A percentile compares a stretch with the other conserved stretches of the same genome.
phyloP scores from a whole-genome alignment of 2,888 invertebrate genomes.

The Tetranychus truncatus region DNA sequence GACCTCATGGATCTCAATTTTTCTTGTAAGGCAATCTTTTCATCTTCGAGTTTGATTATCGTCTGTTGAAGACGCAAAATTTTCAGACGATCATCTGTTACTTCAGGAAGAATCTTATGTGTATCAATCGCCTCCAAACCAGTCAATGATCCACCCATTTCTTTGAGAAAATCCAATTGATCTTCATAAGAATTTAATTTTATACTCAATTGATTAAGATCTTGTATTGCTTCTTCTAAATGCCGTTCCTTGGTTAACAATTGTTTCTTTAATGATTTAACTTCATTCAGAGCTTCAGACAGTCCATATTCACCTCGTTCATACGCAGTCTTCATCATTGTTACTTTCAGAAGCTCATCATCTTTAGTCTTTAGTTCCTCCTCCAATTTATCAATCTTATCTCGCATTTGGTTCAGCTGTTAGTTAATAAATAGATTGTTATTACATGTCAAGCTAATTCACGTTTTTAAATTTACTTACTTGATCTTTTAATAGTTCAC shows the following conservation, averaged over 20 bases:
- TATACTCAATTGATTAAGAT: constrained; percentile 16
- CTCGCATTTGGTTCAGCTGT: not conserved
- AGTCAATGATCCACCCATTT: not conserved
- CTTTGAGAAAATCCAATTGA: constrained; percentile 6
- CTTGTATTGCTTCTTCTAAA: constrained; percentile 15
- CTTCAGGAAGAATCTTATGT: not conserved
- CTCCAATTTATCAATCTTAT: constrained; percentile 5
- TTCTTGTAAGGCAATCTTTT: constrained; percentile 15
- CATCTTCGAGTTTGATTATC: constrained; percentile 16
- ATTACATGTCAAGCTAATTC: not conserved
- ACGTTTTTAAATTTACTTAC: too few species aligned
- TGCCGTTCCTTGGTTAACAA: constrained; percentile 6
- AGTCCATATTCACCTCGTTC: constrained; percentile 18
- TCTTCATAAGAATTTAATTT: constrained; percentile 16
- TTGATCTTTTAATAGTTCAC: not conserved
- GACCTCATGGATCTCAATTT: not conserved
- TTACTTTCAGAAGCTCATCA: constrained; percentile 5
- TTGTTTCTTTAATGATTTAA: constrained; percentile 13
- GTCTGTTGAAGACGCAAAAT: constrained; percentile 12
- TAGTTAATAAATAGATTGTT: not conserved
- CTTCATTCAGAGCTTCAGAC: constrained; percentile 14
- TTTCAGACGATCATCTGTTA: constrained; percentile 6
- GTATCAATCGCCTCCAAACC: not conserved
- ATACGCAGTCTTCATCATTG: constrained; percentile 8
- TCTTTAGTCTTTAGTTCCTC: constrained; percentile 11